These are phyloP conservation scores for Anguilla obscura DNA, from an alignment of 2,797 vertebrate species.

Conservation along the genomic window DNA sequence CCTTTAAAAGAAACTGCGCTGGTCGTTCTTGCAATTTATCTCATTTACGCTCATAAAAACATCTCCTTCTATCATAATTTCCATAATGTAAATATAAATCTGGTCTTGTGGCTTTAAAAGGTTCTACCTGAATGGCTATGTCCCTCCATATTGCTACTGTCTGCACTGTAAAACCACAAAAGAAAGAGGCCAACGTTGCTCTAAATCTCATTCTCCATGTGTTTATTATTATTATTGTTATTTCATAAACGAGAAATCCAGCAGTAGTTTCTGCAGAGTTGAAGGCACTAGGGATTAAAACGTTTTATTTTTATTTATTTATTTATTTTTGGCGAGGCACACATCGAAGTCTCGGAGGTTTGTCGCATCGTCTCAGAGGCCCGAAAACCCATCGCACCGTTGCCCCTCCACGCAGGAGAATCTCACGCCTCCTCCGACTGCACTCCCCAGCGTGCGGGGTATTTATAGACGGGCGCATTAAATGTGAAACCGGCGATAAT, in stretches of 20 bases:
- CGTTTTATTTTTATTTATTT: background rate
- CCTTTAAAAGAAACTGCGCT: background rate
- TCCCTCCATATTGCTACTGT: background rate
- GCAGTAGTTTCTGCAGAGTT: background rate
- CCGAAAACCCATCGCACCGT: background rate
- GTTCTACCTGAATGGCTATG: background rate
- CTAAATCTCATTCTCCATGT: background rate
- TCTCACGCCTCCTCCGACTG: background rate
- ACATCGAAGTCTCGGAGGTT: background rate
- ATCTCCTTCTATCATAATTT: background rate
- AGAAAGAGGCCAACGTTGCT: background rate
- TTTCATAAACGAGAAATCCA: background rate
- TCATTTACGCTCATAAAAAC: background rate
- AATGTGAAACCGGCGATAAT: slow-evolving; percentile 19
- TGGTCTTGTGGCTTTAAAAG: background rate
- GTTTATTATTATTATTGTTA: background rate
- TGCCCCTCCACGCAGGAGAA: background rate
- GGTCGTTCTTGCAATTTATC: background rate
- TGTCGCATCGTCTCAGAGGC: background rate
- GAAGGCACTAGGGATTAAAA: background rate
- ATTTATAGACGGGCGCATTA: slow-evolving; percentile 7
- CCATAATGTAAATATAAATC: background rate
- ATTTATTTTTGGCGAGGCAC: background rate
- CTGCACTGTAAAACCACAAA: background rate
- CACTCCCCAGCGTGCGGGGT: background rate